Evolutionary conservation across 2,113 vertebrate genomes (phyloP).

Genomic region (Lonchura striata): DNA sequence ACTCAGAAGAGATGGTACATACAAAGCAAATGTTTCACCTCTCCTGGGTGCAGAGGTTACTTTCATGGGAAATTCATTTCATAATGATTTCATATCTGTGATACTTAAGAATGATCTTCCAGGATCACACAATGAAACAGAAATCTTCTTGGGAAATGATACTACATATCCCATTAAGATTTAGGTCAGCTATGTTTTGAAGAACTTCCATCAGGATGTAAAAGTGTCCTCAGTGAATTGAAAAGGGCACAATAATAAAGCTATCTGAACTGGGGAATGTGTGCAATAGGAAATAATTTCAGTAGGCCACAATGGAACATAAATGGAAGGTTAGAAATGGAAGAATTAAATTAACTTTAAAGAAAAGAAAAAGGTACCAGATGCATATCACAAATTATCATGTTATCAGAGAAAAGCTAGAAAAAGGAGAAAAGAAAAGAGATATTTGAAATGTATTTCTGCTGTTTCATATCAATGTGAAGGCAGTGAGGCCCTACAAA

Average conservation of each 20-base stretch:
- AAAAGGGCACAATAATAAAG: conserved; percentile 56
- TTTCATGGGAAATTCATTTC: conserved; percentile 45
- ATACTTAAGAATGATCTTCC: conserved; percentile 26
- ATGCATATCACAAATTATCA: not conserved
- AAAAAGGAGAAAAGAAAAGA: not conserved
- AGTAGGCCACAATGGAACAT: conserved; percentile 7
- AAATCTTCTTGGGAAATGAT: conserved; percentile 32
- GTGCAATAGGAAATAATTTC: conserved; percentile 51
- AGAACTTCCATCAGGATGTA: conserved; percentile 24
- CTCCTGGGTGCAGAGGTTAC: not conserved
- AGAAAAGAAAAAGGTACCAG: not conserved
- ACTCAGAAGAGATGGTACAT: not conserved
- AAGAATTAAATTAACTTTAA: not conserved
- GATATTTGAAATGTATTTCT: not conserved
- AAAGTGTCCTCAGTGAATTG: conserved; percentile 28
- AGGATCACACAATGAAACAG: not conserved
- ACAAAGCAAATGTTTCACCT: conserved; percentile 38
- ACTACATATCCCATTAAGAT: conserved; percentile 1
- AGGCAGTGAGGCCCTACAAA: not conserved
- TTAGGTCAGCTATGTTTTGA: conserved; percentile 16
- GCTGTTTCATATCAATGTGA: not conserved
- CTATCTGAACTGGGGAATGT: conserved; percentile 7
- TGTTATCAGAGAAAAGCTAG: not conserved
- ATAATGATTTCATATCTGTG: conserved; percentile 1
- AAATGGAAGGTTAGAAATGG: conserved; percentile 28